Evolutionary conservation across 2,113 vertebrate genomes (phyloP), one percentile per base, ranked within the genome.

Genomic region (Columbina picui): DNA sequence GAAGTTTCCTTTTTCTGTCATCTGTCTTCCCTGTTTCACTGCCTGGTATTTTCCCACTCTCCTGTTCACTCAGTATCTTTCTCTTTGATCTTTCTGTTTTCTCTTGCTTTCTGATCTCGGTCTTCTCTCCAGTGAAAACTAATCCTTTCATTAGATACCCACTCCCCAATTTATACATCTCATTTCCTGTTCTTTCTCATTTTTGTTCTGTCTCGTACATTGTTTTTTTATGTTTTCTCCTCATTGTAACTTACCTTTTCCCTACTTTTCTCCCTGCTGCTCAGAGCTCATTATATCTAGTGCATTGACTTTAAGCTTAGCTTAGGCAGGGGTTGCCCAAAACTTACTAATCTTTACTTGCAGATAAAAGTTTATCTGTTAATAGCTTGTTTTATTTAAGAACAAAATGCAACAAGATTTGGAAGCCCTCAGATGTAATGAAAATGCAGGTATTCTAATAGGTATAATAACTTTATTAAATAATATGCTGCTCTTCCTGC

Each of bases 81-180:
- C 47, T 68, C 43, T 96, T 83, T 90, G 56, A 81, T 94, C 43
- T 82, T 56, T 64, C 23, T 6, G 2, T 83, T 84, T 81, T 73
- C 32, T 76, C 93, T 84, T 78, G n/a, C 55, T 78, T 94, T 84
- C 86, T 86, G 34, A 93, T 96, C 50, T 93, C 68, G 21, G 43
- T 39, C 57, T 70, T 91, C 29, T 93, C 64, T 86, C 43, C 59
- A 57, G 47, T 80, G 59, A 57, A 84, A 95, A 67, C n/a, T 92
- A 76, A 68, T 68, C 29, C 27, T 93, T 91, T 68, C 71, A 75
- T 84, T 68, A 68, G 8, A 39, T 43, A 93, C 47, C 41, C 30
- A 59, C 26, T 89, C 16, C 22, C 13, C 30, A 75, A 4, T 27
- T 74, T 87, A 84, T 23, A 52, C 7, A 49, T 52, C 45, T 86